Conservation (phyloP, 2,888 invertebrate genomes). For the Perdita meconis region DNA sequence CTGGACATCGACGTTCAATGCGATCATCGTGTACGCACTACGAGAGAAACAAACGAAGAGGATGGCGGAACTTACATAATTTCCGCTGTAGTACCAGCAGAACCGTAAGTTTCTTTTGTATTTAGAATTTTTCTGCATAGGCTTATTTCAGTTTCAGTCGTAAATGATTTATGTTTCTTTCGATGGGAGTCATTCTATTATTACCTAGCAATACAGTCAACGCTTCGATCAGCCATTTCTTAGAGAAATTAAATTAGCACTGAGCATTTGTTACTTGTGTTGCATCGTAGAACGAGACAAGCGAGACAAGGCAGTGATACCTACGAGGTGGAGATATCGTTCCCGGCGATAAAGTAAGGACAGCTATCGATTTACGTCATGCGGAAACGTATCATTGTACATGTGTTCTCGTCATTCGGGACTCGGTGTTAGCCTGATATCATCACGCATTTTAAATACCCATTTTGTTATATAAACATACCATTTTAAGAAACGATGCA, state of each 20-base stretch:
- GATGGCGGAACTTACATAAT: conserved; percentile 93
- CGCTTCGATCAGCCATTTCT: conserved; percentile 13
- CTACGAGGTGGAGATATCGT: conserved; percentile 95
- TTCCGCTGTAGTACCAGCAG: conserved; percentile 92
- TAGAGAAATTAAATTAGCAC: conserved; percentile 43
- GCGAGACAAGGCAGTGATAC: conserved; percentile 95
- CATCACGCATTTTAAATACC: conserved; percentile 57
- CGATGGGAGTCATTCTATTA: background rate
- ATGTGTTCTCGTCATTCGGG: conserved; percentile 54
- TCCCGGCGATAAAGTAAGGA: conserved; percentile 95
- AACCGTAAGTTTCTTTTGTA: conserved; percentile 89
- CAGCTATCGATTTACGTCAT: conserved; percentile 62
- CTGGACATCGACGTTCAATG: conserved; percentile 96
- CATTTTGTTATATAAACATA: conserved; percentile 17
- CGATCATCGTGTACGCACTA: conserved; percentile 88
- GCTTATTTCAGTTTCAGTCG: background rate
- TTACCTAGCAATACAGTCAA: background rate
- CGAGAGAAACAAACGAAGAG: conserved; percentile 86
- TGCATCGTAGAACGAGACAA: conserved; percentile 91
- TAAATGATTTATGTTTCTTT: background rate
- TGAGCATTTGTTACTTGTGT: conserved; percentile 77
- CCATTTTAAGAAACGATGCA: conserved; percentile 34
- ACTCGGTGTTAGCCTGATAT: conserved; percentile 50
- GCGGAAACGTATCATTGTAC: conserved; percentile 56
- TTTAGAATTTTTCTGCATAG: background rate